Base-by-base conservation (phyloP, 2,797 vertebrate genomes). In the Malacoctenus gilli region DNA sequence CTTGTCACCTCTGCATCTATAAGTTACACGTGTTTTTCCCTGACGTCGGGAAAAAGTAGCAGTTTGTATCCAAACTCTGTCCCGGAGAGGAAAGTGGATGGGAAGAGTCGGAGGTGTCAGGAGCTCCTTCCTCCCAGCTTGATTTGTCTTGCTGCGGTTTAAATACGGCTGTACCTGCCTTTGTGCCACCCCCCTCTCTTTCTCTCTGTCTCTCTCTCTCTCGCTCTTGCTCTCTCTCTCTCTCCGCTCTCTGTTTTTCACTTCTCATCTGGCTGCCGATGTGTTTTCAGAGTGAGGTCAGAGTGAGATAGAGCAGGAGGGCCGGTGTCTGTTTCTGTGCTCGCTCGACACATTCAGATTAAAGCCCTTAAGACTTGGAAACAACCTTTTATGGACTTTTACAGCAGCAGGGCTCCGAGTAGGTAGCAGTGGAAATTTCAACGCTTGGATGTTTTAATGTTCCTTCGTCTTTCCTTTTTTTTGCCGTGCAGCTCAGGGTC, bases 361-460 rank as follows among this genome's bases (percentile, higher is more conserved):
- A 81, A 83, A 86, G 74, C 69, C 78, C 79, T 85, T 86, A 80
- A 84, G 83, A 61, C 72, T 39, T 60, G 75, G 80, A 84, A 87
- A 85, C 79, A 85, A 82, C 87, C 89, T 86, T 89, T 89, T 89
- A 89, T 88, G 87, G 87, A 82, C 79, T 83, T 79, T 50, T 43
- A 70, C 68, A 55, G 79, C 68, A 76, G 65, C 67, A 36, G 59
- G 61, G 74, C 80, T 82, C 72, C 75, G 60, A 82, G 87, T 89
- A 83, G 87, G 87, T 58, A 48, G 59, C 70, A 37, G 75, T 80
- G 85, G 78, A 84, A 80, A 84, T 75, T 83, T 86, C 41, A 77
- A 58, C 25, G 25, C 25, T 28, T 28, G 25, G 9, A 28, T 28
- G 25, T 28, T 28, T 1, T 28, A 28, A 28, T 28, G 25, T 28